Percentiles rank a stretch among this genome's conserved stretches.
Evolutionary conservation across 1,140 invertebrate species (phyloP).

Genomic region (Dendroctonus valens): DNA sequence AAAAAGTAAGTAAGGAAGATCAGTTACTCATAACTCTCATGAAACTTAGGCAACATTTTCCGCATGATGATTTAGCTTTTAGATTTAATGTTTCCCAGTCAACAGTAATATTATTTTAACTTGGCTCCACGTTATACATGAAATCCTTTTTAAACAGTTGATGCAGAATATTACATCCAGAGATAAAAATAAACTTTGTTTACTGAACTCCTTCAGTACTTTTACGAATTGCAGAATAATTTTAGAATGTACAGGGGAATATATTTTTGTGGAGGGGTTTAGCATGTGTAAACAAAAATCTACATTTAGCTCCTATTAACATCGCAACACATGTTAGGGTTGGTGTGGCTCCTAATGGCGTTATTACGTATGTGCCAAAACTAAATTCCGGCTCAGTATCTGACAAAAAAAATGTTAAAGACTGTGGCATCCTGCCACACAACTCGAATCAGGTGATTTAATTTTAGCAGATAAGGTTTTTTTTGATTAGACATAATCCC

Average conservation of each 20-base stretch:
- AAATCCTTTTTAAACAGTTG: no score
- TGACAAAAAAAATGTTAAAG: constrained; percentile 21
- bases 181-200: no score
- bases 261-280: not conserved
- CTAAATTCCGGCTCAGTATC: constrained; percentile 25
- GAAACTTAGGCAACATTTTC: no score
- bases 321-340: constrained; percentile 19
- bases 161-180: no score
- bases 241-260: not conserved
- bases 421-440: constrained; percentile 17
- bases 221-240: no score
- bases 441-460: constrained; percentile 24
- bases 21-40: no score
- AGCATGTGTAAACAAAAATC: constrained; percentile 11
- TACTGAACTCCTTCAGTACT: no score
- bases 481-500: constrained; percentile 20
- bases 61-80: no score
- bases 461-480: constrained; percentile 27
- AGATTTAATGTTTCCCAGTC: no score
- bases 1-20: no score
- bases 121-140: no score
- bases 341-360: not conserved
- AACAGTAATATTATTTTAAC: no score
- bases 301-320: constrained; percentile 23
- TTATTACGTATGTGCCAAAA: constrained; percentile 7